Evolutionary conservation across 2,797 vertebrate species (phyloP), one percentile per base, ranked within the genome.

Genomic region (Momotus momota): DNA sequence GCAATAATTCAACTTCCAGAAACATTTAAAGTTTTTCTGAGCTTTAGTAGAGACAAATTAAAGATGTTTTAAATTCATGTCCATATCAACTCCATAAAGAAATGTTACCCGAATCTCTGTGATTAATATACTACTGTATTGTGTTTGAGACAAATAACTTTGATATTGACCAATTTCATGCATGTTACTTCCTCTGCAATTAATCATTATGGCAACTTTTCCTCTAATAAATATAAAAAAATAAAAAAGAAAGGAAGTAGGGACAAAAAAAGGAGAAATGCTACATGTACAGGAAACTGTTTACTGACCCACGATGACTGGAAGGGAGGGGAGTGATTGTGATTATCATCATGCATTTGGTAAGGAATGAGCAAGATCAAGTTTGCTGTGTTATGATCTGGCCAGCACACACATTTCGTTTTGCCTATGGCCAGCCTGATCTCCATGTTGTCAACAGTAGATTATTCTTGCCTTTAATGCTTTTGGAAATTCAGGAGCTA

Each of bases 271-370:
- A 33, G 9, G 25, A 38, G 25, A 70, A 38, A 14, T 77, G 7
- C 9, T 81, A 8, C 5, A 6, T 10, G 31, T 23, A 55, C 5
- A 51, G 7, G 21, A 33, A 69, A 35, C 12, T 60, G 5, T 75
- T 69, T 73, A 29, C 41, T 73, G 75, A 26, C 8, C 13, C 15
- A 43, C 35, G 31, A 67, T 66, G 26, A 26, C 9, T 18, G 27
- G 33, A 69, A 69, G 33, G 4, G 15, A 13, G 46, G 10, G 1
- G 1, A 5, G 2, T 2, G 3, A 31, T 31, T 62, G 11, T 2
- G 1, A 62, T 93, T 75, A 49, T 71, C 20, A 17, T 23, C 22
- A 12, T 27, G 9, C 12, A 33, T 82, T 75, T 75, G 60, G 7
- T 51, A 40, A 61, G 41, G 35, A n/a, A 69, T 21, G 9, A 75